Percentiles rank a stretch among this genome's conserved stretches.
Evolutionary conservation across 2,888 invertebrate genomes (phyloP).

Genomic region (Apoda limacodes): DNA sequence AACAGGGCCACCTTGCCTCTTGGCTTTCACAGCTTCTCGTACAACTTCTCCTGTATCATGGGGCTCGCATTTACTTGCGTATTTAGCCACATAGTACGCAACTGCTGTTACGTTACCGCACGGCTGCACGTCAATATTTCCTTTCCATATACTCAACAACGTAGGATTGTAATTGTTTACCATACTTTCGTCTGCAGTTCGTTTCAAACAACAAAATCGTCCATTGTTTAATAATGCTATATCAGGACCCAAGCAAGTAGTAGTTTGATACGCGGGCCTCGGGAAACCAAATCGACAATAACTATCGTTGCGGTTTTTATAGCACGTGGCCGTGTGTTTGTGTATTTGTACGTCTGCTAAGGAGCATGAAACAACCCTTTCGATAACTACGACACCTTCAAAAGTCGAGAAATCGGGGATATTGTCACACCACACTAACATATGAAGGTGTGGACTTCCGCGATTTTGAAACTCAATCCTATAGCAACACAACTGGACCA

Average conservation of each 20-base stretch:
- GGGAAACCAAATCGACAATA: constrained; percentile 23
- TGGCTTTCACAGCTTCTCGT: constrained; percentile 21
- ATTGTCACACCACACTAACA: constrained; percentile 24
- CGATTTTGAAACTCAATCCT: constrained; percentile 31
- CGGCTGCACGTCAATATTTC: constrained; percentile 31
- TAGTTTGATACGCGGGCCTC: constrained; percentile 17
- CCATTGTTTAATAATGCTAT: constrained; percentile 26
- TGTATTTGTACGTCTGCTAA: constrained; percentile 20
- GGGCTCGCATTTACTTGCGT: constrained; percentile 25
- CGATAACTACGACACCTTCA: constrained; percentile 18
- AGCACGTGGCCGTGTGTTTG: constrained; percentile 20
- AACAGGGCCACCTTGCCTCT: constrained; percentile 17
- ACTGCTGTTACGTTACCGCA: constrained; percentile 28
- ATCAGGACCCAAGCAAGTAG: constrained; percentile 24
- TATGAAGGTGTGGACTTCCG: constrained; percentile 30
- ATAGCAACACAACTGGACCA: constrained; percentile 21
- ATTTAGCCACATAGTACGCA: constrained; percentile 28
- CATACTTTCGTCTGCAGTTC: constrained; percentile 21
- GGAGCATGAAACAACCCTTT: constrained; percentile 24
- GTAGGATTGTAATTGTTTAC: constrained; percentile 28
- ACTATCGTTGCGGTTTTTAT: constrained; percentile 16
- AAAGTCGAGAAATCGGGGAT: constrained; percentile 17
- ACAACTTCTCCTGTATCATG: constrained; percentile 23
- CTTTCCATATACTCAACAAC: constrained; percentile 24
- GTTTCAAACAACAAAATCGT: constrained; percentile 25